Evolutionary conservation across 2,113 vertebrate species (phyloP), one percentile per base, ranked within the genome.

Genomic region (Ginglymostoma cirratum): DNA sequence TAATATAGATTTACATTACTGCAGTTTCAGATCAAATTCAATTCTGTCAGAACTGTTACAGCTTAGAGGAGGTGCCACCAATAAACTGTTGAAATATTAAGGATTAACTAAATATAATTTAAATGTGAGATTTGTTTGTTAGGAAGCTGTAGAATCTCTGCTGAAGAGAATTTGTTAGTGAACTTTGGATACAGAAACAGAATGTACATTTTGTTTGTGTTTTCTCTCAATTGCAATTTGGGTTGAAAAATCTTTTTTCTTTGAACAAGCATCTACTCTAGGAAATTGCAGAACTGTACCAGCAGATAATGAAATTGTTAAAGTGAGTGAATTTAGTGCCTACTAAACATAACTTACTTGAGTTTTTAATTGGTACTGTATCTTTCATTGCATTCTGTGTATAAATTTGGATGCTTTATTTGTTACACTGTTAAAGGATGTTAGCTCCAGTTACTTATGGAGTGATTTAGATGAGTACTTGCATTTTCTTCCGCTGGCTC

Each of bases 201-300:
- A 90, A 90, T 90, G 48, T 52, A 55, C 92, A 69, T 70, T 94
- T 94, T 89, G 45, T 55, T 94, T 38, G n/a, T 67, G 65, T 94
- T 94, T 94, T 94, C 92, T 94, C 65, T 6, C 34, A 34, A 5
- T 24, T 24, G 19, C 21, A 94, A 69, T 94, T 45, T 94, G 66
- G 69, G n/a, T 69, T 94, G 38, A 94, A 42, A 90, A 42, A 70
- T 67, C 90, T 93, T 93, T 65, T 8, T 67, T 93, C 61, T 21
- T n/a, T 94, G 92, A 94, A 38, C 48, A 69, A 66, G 23, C 65
- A 70, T 21, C 66, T 38, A 94, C 8, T 45, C 66, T 94, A 70
- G n/a, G 66, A 94, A 94, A 45, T 94, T 94, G 34, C 92, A 45
- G 92, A 90, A 55, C 14, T 83, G 52, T 90, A 55, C 27, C 55